Evolutionary conservation across 1,140 invertebrate species (phyloP).

Genomic region (Caenorhabditis brenneri): DNA sequence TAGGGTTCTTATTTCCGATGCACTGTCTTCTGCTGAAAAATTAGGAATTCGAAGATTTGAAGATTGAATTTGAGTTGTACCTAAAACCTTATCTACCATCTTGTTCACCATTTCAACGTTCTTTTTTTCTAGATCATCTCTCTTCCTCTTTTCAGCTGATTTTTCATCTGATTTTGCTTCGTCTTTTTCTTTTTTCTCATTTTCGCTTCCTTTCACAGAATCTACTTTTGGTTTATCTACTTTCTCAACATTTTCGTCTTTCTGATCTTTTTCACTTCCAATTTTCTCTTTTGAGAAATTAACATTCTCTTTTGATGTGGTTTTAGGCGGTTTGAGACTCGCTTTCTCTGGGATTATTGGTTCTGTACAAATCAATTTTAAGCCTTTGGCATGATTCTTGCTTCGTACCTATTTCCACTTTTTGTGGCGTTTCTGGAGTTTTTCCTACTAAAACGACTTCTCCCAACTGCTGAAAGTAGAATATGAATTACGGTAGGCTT

Average conservation of each 20-base stretch:
- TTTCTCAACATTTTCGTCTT: neutral
- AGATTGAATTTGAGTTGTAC: too few species aligned
- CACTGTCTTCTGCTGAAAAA: too few species aligned
- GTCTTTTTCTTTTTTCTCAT: neutral
- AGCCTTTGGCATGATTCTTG: neutral
- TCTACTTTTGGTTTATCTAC: neutral
- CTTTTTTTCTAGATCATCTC: neutral
- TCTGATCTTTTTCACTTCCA: neutral
- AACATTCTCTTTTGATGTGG: neutral
- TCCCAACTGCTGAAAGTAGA: neutral
- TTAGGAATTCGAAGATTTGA: too few species aligned
- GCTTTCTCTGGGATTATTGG: neutral
- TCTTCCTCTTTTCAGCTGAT: neutral
- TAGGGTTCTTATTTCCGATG: too few species aligned
- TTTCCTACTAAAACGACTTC: neutral
- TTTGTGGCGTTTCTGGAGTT: neutral
- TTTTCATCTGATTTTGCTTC: neutral
- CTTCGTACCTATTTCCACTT: neutral
- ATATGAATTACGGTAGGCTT: neutral
- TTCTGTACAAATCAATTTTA: too few species aligned
- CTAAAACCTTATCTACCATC: too few species aligned
- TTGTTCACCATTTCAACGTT: too few species aligned
- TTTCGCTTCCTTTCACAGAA: neutral
- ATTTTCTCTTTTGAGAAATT: neutral
- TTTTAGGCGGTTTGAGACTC: neutral